Conservation (phyloP, 2,113 vertebrate species). For the Nothocercus nigrocapillus region DNA sequence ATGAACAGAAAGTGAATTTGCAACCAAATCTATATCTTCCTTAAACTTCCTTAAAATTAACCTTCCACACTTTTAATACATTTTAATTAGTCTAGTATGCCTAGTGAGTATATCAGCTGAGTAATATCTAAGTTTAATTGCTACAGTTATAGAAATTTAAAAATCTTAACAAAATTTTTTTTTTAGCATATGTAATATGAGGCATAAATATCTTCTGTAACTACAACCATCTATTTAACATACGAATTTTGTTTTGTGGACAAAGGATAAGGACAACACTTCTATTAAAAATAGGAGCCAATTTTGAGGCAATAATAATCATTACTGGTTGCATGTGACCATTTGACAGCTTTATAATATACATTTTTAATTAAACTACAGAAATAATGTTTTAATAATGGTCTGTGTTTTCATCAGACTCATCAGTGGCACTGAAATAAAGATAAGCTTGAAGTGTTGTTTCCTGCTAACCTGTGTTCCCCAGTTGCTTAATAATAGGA, state of each 20-base stretch:
- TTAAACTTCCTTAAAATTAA: neutral
- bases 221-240: neutral
- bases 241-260: neutral
- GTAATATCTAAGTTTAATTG: neutral
- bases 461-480: neutral
- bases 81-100: neutral
- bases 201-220: neutral
- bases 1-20: neutral
- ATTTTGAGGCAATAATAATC: constrained; percentile 9
- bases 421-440: neutral
- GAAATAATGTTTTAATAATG: constrained; percentile 35
- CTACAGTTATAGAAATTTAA: neutral
- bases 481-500: neutral
- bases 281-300: constrained; percentile 16
- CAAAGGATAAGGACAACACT: constrained; percentile 9
- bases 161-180: neutral
- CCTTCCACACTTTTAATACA: neutral
- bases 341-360: constrained; percentile 44
- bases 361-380: constrained; percentile 21
- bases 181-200: neutral
- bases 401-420: constrained; percentile 14
- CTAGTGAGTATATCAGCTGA: neutral
- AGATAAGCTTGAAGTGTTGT: neutral
- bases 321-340: constrained; percentile 39
- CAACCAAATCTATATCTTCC: neutral